These are phyloP conservation scores for Solenopsis invicta DNA, from an alignment of 1,140 invertebrate genomes.

Conservation along the genomic window DNA sequence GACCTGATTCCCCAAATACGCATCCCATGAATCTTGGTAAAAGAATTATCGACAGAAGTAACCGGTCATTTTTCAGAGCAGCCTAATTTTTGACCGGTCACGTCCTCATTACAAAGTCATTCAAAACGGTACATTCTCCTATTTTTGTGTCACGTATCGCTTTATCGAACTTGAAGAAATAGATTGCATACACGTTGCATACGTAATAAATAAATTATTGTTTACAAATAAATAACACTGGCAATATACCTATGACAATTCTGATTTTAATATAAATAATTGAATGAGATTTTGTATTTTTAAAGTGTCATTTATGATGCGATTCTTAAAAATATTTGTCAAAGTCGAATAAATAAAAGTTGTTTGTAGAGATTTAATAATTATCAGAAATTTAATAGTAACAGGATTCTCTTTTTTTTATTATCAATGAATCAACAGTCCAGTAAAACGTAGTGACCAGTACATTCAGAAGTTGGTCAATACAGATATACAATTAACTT, in stretches of 20 bases:
- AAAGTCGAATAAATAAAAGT: not conserved
- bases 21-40: constrained; percentile 38
- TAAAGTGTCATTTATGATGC: not conserved
- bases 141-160: not conserved
- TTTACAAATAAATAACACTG: not conserved
- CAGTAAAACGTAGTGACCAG: not conserved
- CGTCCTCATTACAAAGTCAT: not conserved
- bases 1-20: constrained; percentile 79
- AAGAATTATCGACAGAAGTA: constrained; percentile 26
- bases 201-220: not conserved
- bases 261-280: not conserved
- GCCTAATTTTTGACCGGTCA: constrained; percentile 9
- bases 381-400: not conserved
- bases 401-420: too few species aligned
- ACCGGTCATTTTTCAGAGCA: constrained; percentile 2
- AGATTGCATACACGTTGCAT: not conserved
- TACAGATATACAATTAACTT: not conserved
- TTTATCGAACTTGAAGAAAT: not conserved
- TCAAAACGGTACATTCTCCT: constrained; percentile 2
- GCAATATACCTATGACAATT: not conserved
- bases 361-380: not conserved
- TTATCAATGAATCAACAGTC: not conserved
- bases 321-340: not conserved
- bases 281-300: not conserved
- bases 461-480: constrained; percentile 1